phyloP scores from a whole-genome alignment of 2,797 vertebrate species.

The Sitta carolinensis region DNA sequence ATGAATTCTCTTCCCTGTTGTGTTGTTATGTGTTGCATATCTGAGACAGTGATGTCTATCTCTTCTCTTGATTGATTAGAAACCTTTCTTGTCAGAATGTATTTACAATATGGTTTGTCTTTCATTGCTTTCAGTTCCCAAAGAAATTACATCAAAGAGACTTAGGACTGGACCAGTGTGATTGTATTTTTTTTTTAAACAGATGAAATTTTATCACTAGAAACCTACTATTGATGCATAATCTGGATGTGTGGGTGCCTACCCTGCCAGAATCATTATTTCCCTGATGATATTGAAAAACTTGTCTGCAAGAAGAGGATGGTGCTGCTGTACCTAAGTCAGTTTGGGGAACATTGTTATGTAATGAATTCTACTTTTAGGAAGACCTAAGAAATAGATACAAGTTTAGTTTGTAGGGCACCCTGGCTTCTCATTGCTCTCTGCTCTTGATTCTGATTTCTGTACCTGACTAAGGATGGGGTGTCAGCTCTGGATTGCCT shows the following conservation, averaged over 20 bases:
- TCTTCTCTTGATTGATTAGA: conserved; percentile 23
- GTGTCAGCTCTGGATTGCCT: not conserved
- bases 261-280: not conserved
- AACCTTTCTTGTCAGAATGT: conserved; percentile 29
- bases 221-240: not conserved
- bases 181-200: not conserved
- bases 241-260: not conserved
- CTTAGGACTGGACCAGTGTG: not conserved
- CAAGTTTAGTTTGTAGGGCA: not conserved
- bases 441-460: not conserved
- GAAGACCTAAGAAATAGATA: not conserved
- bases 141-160: not conserved
- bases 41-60: not conserved
- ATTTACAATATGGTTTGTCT: conserved; percentile 23
- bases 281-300: not conserved
- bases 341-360: not conserved
- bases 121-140: conserved; percentile 13
- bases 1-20: conserved; percentile 16
- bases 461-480: not conserved
- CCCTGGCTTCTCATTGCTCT: not conserved
- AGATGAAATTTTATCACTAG: not conserved
- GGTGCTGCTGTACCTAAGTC: not conserved
- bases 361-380: not conserved
- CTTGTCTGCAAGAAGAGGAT: not conserved
- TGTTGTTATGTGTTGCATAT: not conserved